Base-by-base conservation (phyloP, 2,797 vertebrate genomes). In the Silurus aristotelis region DNA sequence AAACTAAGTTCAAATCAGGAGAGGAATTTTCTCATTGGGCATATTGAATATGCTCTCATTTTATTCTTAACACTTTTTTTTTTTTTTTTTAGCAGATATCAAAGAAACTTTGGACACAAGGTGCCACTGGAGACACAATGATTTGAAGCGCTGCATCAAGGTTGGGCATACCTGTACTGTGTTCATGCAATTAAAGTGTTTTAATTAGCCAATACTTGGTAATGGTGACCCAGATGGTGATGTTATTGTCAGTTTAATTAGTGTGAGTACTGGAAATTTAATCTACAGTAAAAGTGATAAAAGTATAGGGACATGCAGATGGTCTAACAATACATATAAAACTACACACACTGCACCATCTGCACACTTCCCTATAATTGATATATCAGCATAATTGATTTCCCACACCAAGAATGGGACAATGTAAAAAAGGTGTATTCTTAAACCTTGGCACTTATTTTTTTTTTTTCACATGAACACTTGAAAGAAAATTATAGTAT, bases 211-310 rank as follows among this genome's bases (percentile, higher is more conserved):
- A 56, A 63, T 83, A 48, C 14, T 25, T 60, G 92, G 87, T 90
- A 90, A 93, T 92, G 84, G 91, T 92, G 94, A 94, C 94, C 94
- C 89, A 94, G 92, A 94, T 93, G 82, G 82, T 68, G 31, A 92
- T 94, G 93, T 94, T 93, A 94, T 63, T 63, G 86, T 88, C 94
- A 93, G 94, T 94, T 94, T 93, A 94, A 91, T 91, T 90, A 90
- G 90, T 91, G 89, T 89, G 91, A 92, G 87, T 90, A 92, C 85
- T 91, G 87, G 86, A 87, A 60, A 92, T 79, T 31, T 63, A 71
- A 61, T 63, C 31, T 82, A 67, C 48, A 85, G 79, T 82, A 75
- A 81, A 84, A 84, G 61, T 67, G 63, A 63, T 78, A 84, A 84
- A 84, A 43, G 31, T 84, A 70, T 58, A 78, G 31, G 63, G 22